phyloP scores from a whole-genome alignment of 2,888 invertebrate genomes.

The Penaeus monodon region DNA sequence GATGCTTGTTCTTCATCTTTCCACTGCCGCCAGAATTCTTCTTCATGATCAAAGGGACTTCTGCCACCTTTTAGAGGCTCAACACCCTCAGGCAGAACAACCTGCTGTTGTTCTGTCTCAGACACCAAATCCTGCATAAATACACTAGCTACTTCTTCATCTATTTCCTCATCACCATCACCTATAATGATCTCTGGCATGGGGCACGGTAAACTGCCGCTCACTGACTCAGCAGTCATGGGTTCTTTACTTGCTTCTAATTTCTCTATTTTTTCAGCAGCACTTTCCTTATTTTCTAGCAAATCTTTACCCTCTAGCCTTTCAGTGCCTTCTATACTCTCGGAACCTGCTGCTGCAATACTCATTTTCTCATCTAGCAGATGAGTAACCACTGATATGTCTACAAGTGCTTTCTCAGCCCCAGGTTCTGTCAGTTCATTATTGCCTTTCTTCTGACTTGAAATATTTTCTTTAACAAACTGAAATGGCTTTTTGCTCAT shows the following conservation, averaged over 20 bases:
- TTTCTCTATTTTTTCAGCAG: background rate
- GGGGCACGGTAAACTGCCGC: too few species aligned
- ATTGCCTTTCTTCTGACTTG: too few species aligned
- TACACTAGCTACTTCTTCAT: conserved; percentile 42
- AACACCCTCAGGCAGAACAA: background rate
- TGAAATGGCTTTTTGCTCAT: too few species aligned
- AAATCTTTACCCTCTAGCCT: too few species aligned
- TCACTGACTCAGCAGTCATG: too few species aligned
- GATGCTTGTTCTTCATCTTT: conserved; percentile 36
- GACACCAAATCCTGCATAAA: conserved; percentile 17
- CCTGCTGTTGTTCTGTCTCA: conserved; percentile 1
- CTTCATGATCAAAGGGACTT: conserved; percentile 34
- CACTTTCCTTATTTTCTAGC: background rate
- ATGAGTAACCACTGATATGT: too few species aligned
- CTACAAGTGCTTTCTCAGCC: too few species aligned
- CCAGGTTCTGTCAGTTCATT: too few species aligned
- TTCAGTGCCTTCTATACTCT: too few species aligned
- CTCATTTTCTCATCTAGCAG: too few species aligned
- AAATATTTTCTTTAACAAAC: too few species aligned
- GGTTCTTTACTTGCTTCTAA: background rate
- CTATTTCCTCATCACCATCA: conserved; percentile 38
- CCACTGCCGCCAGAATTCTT: conserved; percentile 54
- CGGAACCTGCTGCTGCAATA: too few species aligned
- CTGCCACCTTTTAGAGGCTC: conserved; percentile 27
- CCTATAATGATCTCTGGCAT: conserved; percentile 39